Evolutionary conservation across 2,113 vertebrate species (phyloP), one percentile per base, ranked within the genome.

Genomic region (Psephotus haematonotus): DNA sequence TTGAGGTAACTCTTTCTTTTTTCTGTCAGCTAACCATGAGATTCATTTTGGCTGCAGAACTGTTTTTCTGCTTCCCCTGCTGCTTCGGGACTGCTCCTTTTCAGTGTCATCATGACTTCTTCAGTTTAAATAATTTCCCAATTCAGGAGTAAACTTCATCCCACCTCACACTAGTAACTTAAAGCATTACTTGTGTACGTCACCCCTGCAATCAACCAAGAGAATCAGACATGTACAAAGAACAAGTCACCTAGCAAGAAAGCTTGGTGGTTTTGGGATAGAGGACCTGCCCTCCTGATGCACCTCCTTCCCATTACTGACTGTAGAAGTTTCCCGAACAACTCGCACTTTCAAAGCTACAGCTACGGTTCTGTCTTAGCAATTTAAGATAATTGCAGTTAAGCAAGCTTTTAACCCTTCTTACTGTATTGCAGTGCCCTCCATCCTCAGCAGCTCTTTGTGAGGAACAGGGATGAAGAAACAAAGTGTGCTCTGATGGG

Each of bases 381-480:
- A 67, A 62, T 84, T 86, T 63, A 78, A 77, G 64, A 47, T 64
- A 77, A 86, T 16, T 84, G 43, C 39, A 91, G 5, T 78, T 86
- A 86, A 78, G 72, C n/a, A 81, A 31, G 29, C 5, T 83, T 94
- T 93, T 55, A 86, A 86, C 39, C 25, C 33, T 77, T 88, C 46
- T 52, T 46, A 59, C 3, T 55, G 41, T 68, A 76, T 41, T 28
- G 19, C 0, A 0, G 28, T 31, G 31, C 65, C 17, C 63, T 57
- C 41, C 0, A 0, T 57, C 80, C 77, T 91, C 60, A 5, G 4
- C 47, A 90, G 65, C 33, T 35, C 10, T 70, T 46, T 75, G 17
- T 67, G 60, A 89, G 43, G 39, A 63, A 52, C 12, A 33, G 46
- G 35, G 69, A 89, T 10, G 33, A 52, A 87, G 50, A 87, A 79